These are phyloP conservation scores for Cydia strobilella DNA, from an alignment of 1,140 invertebrate species.

Conservation along the genomic window DNA sequence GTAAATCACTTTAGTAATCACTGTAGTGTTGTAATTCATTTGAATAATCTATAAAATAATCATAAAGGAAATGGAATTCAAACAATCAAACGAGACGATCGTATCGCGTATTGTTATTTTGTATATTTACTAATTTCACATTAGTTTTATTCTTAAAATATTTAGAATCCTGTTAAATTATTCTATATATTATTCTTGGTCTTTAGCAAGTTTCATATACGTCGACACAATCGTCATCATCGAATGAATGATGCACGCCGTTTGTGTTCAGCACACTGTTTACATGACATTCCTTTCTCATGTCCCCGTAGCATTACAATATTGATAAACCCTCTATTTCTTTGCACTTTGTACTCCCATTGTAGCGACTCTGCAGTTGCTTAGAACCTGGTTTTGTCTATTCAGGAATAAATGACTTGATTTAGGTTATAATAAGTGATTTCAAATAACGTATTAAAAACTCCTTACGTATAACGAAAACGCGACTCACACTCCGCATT, in stretches of 20 bases:
- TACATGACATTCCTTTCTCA: conserved; percentile 42
- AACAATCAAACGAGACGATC: too few species aligned
- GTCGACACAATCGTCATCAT: conserved; percentile 11
- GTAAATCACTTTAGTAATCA: too few species aligned
- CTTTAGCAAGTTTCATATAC: not conserved
- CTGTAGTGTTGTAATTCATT: too few species aligned
- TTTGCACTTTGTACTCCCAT: conserved; percentile 38
- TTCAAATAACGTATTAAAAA: too few species aligned
- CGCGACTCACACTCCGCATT: too few species aligned
- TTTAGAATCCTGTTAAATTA: not conserved
- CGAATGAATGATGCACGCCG: conserved; percentile 9
- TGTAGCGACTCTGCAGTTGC: not conserved
- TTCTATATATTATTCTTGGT: not conserved
- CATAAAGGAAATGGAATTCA: too few species aligned
- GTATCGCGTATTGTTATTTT: too few species aligned
- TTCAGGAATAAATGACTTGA: too few species aligned
- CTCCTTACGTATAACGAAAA: too few species aligned
- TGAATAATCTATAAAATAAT: too few species aligned
- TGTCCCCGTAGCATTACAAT: conserved; percentile 39
- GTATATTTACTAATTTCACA: not conserved
- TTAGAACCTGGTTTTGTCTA: too few species aligned
- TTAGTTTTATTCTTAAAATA: not conserved
- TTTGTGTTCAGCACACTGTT: conserved; percentile 36
- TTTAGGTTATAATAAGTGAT: too few species aligned
- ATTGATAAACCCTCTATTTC: conserved; percentile 45